Evolutionary conservation across 2,797 vertebrate genomes (phyloP).

Genomic region (Fringilla coelebs): DNA sequence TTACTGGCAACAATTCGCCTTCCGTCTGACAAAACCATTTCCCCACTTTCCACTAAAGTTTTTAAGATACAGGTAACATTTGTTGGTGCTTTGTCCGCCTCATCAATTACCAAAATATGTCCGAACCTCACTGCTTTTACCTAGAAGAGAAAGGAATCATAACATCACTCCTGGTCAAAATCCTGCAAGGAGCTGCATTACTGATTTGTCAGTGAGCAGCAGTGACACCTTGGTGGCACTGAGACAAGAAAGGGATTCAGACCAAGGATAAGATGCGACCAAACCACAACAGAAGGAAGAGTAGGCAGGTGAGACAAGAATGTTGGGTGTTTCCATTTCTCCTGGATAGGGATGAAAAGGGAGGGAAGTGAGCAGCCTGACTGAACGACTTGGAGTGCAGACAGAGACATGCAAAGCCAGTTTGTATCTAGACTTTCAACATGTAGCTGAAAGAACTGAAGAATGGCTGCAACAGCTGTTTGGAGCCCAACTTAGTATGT

Average conservation of each 20-base stretch:
- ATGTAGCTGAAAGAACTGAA: neutral
- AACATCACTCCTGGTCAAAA: neutral
- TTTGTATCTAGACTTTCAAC: neutral
- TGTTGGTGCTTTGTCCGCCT: conserved; percentile 97
- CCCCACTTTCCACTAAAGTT: conserved; percentile 94
- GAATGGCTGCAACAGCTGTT: neutral
- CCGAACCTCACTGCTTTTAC: conserved; percentile 94
- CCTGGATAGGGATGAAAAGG: neutral
- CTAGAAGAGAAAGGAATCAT: conserved; percentile 71
- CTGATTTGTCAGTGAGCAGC: neutral
- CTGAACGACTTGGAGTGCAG: neutral
- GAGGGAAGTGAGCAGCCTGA: neutral
- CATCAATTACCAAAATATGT: conserved; percentile 92
- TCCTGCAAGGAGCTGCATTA: neutral
- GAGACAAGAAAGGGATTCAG: neutral
- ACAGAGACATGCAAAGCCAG: neutral
- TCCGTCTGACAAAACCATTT: conserved; percentile 96
- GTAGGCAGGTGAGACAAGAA: neutral
- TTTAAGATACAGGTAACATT: conserved; percentile 98
- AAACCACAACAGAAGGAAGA: neutral
- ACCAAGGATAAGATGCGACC: neutral
- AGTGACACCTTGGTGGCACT: rapidly evolving
- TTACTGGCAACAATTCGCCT: conserved; percentile 90
- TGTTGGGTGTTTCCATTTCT: neutral
- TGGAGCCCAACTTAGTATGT: neutral